phyloP scores from a whole-genome alignment of 2,888 invertebrate genomes.

The Conistra vaccinii region DNA sequence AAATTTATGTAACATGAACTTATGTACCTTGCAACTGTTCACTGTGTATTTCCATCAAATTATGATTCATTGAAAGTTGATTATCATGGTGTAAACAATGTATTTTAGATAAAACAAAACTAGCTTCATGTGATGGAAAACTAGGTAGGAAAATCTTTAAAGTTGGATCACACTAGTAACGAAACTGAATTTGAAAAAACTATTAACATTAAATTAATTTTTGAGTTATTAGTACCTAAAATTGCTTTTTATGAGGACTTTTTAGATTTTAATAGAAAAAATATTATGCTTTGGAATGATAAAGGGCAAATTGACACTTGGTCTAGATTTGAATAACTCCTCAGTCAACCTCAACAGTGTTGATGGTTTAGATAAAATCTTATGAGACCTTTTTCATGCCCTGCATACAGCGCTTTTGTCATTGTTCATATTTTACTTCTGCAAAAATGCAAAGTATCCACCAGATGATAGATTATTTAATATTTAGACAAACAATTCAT shows the following conservation, averaged over 20 bases:
- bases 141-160: not conserved
- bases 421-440: not conserved
- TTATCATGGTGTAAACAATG: slow-evolving; percentile 3
- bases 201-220: not conserved
- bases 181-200: not conserved
- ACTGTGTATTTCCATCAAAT: not conserved
- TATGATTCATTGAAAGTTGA: not conserved
- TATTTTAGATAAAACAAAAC: not conserved
- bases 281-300: no score
- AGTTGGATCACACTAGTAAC: not conserved
- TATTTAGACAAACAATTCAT: not conserved
- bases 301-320: not conserved
- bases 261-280: not conserved
- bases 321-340: not conserved
- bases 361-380: no score
- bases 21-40: not conserved
- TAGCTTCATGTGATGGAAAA: not conserved
- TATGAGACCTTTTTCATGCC: not conserved
- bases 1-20: not conserved
- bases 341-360: not conserved
- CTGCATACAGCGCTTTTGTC: not conserved
- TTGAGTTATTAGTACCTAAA: not conserved
- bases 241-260: not conserved
- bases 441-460: not conserved
- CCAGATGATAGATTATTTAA: not conserved